Conservation (phyloP, 2,888 invertebrate species). For the Luffia ferchaultella region DNA sequence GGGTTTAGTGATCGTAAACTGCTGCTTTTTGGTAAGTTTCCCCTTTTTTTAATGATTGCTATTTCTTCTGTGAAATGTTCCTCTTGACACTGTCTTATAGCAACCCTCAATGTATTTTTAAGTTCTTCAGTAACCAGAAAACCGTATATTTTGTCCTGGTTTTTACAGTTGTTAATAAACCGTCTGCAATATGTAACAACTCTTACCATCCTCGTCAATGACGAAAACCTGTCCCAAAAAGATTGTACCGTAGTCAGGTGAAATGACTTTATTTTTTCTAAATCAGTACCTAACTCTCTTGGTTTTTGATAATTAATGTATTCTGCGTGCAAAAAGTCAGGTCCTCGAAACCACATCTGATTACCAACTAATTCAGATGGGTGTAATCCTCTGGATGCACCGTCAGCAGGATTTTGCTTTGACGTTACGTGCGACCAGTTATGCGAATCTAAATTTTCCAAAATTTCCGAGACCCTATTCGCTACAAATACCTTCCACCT, state of each 20-base stretch:
- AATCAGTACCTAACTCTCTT: background rate
- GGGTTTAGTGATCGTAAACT: slow-evolving; percentile 8
- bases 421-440: slow-evolving; percentile 11
- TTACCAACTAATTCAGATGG: slow-evolving; percentile 8
- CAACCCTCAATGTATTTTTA: background rate
- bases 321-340: slow-evolving; percentile 3
- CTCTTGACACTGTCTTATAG: background rate
- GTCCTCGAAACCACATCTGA: slow-evolving; percentile 7
- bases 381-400: slow-evolving; percentile 9
- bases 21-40: slow-evolving; percentile 12
- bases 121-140: background rate
- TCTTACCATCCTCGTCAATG: background rate
- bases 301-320: background rate
- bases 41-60: slow-evolving; percentile 10
- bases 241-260: background rate
- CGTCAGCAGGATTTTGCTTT: slow-evolving; percentile 12
- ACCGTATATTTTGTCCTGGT: background rate
- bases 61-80: slow-evolving; percentile 2
- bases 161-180: background rate
- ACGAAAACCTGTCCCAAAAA: background rate
- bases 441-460: background rate
- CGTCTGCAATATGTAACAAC: background rate
- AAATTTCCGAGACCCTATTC: slow-evolving; percentile 16
- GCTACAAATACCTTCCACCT: slow-evolving; percentile 18
- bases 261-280: background rate